A percentile compares a stretch with the other conserved stretches of the same genome.
These are phyloP conservation scores for Melanchra persicariae DNA, from an alignment of 2,888 invertebrate species.

Conservation along the genomic window DNA sequence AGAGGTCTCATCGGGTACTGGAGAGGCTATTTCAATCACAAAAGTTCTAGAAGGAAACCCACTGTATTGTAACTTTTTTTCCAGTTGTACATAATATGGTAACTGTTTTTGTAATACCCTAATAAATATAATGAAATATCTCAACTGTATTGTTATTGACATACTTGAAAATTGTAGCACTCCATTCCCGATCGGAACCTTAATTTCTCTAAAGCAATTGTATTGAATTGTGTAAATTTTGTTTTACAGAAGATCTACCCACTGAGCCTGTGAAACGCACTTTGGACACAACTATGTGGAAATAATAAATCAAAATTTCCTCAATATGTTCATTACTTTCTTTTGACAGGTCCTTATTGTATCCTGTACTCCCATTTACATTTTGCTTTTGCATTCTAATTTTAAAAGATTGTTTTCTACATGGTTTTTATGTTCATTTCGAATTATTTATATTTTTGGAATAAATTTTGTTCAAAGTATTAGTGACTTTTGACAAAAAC, in stretches of 20 bases:
- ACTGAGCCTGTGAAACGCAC: conserved; percentile 90
- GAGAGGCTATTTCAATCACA: conserved; percentile 95
- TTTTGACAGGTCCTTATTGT: conserved; percentile 88
- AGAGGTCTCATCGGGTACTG: conserved; percentile 95
- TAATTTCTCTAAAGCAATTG: conserved; percentile 82
- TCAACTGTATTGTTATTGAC: conserved; percentile 89
- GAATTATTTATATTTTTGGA: conserved; percentile 90
- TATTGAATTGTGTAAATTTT: conserved; percentile 88
- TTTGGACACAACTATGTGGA: conserved; percentile 90
- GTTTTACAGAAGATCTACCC: conserved; percentile 89
- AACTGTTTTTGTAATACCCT: conserved; percentile 91
- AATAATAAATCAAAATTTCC: conserved; percentile 91
- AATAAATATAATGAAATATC: conserved; percentile 90
- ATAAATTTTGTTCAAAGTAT: conserved; percentile 88
- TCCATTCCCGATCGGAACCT: conserved; percentile 91
- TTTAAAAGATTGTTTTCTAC: conserved; percentile 87
- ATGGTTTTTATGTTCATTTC: conserved; percentile 89
- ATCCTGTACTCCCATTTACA: conserved; percentile 84
- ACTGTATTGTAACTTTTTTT: conserved; percentile 89
- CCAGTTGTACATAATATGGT: conserved; percentile 91
- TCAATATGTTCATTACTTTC: conserved; percentile 87
- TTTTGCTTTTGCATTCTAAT: conserved; percentile 85
- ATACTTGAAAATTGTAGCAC: conserved; percentile 84
- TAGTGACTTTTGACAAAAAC: conserved; percentile 85
- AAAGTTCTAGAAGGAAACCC: conserved; percentile 93